Conservation (phyloP, 2,888 invertebrate species). For the Lasioglossum villosulum region DNA sequence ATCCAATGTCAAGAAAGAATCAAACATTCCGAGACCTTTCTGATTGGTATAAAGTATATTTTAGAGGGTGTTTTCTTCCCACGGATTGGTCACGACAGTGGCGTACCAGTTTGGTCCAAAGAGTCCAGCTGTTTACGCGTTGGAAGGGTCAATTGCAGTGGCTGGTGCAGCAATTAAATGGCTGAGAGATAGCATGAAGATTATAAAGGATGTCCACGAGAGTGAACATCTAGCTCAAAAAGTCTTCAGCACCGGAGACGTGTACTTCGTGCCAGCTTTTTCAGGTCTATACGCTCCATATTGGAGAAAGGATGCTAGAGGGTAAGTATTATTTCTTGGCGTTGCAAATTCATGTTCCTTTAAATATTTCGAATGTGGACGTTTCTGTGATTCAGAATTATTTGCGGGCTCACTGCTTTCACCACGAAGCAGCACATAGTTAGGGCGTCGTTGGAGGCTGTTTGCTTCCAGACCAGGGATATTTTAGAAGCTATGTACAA, state of each 20-base stretch:
- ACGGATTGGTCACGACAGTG: conserved; percentile 95
- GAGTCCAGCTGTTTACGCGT: conserved; percentile 93
- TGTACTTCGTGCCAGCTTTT: conserved; percentile 99
- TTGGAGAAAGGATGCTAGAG: conserved; percentile 98
- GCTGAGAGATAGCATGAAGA: conserved; percentile 95
- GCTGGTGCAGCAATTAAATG: conserved; percentile 97
- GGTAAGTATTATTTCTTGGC: conserved; percentile 84
- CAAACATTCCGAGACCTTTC: background rate
- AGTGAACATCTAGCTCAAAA: conserved; percentile 89
- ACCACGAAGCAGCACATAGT: conserved; percentile 97
- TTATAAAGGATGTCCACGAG: conserved; percentile 91
- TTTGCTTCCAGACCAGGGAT: conserved; percentile 98
- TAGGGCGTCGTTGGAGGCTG: conserved; percentile 96
- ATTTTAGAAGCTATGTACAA: conserved; percentile 97
- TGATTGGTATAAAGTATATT: conserved; percentile 16
- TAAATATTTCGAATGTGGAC: background rate
- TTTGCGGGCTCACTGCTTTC: conserved; percentile 97
- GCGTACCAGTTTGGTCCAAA: conserved; percentile 95
- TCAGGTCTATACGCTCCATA: conserved; percentile 98
- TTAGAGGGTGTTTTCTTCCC: conserved; percentile 92
- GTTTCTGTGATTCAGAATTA: conserved; percentile 87
- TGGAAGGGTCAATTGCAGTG: conserved; percentile 98
- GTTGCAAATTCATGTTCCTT: background rate
- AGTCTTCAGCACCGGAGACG: conserved; percentile 96
- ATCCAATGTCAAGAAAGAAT: background rate